Conservation (phyloP, 2,113 vertebrate genomes). For the Misgurnus mizolepis region DNA sequence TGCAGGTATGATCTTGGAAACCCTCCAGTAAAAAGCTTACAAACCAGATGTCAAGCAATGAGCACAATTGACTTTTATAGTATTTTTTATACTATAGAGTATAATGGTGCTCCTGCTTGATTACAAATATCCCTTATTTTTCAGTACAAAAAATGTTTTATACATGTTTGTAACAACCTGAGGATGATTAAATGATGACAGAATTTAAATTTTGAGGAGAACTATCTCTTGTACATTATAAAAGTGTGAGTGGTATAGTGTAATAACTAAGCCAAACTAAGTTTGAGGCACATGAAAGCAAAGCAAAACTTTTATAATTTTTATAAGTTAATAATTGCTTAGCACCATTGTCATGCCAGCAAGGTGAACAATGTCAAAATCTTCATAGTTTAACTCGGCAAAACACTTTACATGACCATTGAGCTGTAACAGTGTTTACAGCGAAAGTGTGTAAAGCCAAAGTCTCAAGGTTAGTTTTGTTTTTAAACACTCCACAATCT, state of each 20-base stretch:
- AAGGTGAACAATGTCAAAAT: not conserved
- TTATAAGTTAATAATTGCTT: not conserved
- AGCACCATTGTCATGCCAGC: not conserved
- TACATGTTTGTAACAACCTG: too few relatives aligned
- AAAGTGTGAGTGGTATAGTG: constrained; percentile 2
- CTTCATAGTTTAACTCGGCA: constrained; percentile 27
- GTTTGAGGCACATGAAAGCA: not conserved
- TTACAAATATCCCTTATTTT: too few relatives aligned
- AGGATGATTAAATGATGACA: too few relatives aligned
- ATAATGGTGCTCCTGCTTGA: too few relatives aligned
- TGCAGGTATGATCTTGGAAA: constrained; percentile 25
- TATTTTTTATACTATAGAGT: too few relatives aligned
- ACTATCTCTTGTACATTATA: not conserved
- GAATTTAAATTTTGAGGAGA: too few relatives aligned
- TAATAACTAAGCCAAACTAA: not conserved
- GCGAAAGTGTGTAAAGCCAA: not conserved
- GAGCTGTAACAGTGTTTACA: constrained; percentile 27
- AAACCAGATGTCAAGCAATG: too few relatives aligned
- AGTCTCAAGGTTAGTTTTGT: constrained; percentile 5
- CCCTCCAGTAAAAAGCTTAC: constrained; percentile 1
- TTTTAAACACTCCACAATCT: constrained; percentile 15
- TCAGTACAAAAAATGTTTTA: too few relatives aligned
- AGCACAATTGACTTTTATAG: too few relatives aligned
- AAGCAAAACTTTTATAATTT: not conserved
- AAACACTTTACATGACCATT: constrained; percentile 4